phyloP scores from a whole-genome alignment of 2,888 invertebrate species.

The Drosophila diplacantha region DNA sequence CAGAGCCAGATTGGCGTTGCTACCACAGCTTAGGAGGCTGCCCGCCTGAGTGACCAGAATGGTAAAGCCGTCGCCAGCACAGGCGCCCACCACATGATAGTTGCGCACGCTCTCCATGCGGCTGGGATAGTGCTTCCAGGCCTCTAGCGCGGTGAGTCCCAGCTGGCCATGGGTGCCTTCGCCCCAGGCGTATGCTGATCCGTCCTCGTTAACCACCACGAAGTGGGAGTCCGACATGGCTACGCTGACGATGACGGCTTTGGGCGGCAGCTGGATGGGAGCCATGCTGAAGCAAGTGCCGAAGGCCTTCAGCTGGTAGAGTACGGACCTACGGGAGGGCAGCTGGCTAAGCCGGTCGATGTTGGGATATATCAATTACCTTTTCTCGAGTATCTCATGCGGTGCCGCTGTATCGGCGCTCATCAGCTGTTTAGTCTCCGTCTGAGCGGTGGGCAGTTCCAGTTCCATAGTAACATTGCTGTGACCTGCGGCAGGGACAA shows the following conservation, averaged over 20 bases:
- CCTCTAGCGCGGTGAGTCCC: conserved; percentile 79
- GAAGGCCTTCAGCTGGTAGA: conserved; percentile 80
- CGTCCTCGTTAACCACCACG: conserved; percentile 81
- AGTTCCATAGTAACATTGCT: conserved; percentile 57
- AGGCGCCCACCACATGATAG: conserved; percentile 81
- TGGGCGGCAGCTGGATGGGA: conserved; percentile 80
- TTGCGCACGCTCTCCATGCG: conserved; percentile 81
- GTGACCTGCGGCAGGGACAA: conserved; percentile 32
- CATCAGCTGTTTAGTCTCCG: conserved; percentile 76
- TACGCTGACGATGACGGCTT: conserved; percentile 79
- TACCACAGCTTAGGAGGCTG: conserved; percentile 84
- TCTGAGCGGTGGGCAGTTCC: conserved; percentile 72
- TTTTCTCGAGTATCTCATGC: conserved; percentile 72
- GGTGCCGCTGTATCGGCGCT: conserved; percentile 75
- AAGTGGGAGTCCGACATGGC: conserved; percentile 81
- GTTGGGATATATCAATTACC: conserved; percentile 46
- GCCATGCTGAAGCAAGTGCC: conserved; percentile 79
- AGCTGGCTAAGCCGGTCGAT: neutral
- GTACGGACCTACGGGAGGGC: conserved; percentile 77
- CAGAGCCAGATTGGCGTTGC: conserved; percentile 81
- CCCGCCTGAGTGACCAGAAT: conserved; percentile 84
- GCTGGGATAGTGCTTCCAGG: conserved; percentile 80
- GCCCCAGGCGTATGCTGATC: conserved; percentile 84
- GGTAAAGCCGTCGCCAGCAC: conserved; percentile 83
- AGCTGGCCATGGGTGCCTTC: conserved; percentile 83